These are phyloP conservation scores for Recurvirostra avosetta DNA, from an alignment of 2,113 vertebrate genomes.

Conservation along the genomic window DNA sequence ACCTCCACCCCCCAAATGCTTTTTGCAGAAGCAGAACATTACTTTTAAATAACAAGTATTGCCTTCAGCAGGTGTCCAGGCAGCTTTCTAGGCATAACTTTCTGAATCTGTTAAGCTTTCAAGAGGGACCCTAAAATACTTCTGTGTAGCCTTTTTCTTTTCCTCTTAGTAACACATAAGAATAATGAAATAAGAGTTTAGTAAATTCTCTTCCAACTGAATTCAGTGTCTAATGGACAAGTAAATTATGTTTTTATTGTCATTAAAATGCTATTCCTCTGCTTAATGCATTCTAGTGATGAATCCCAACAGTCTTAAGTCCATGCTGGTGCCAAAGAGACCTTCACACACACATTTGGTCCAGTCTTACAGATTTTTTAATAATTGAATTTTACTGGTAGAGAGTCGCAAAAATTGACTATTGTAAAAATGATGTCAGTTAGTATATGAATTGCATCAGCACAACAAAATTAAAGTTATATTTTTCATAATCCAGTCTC, in stretches of 20 bases:
- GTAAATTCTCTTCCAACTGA: background rate
- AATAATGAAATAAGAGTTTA: background rate
- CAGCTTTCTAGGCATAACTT: background rate
- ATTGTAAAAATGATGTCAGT: fast-evolving
- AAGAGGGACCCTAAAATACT: background rate
- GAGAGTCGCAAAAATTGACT: background rate
- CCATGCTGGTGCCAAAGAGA: background rate
- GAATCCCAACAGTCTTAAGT: background rate
- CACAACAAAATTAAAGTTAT: background rate
- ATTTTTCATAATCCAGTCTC: background rate
- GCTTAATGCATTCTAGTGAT: background rate
- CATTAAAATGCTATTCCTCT: background rate
- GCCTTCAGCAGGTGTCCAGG: background rate
- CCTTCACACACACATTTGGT: fast-evolving
- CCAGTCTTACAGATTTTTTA: background rate
- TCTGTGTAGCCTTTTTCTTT: background rate
- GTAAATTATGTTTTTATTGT: background rate
- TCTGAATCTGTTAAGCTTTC: background rate
- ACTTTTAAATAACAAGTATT: background rate
- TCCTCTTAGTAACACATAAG: fast-evolving
- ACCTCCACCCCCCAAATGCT: background rate
- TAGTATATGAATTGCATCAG: background rate
- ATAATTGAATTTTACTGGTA: background rate
- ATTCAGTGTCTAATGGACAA: background rate
- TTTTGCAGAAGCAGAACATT: background rate